Base-by-base conservation (phyloP, 2,888 invertebrate species). In the Tanytarsus gracilentus region DNA sequence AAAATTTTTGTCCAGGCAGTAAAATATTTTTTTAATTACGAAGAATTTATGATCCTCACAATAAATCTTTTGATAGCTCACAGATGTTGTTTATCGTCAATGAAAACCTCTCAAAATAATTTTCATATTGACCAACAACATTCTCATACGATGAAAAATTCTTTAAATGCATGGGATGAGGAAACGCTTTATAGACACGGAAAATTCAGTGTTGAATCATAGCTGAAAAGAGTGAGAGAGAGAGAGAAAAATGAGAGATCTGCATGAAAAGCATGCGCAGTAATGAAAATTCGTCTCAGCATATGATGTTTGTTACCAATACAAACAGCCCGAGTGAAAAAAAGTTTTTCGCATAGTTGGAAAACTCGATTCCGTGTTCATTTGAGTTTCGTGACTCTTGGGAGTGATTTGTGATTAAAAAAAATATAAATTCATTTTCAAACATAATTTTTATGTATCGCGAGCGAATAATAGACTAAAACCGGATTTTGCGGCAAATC, bases 161-260 rank as follows among this genome's bases (percentile, higher is more conserved):
- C 16, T 14, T 6, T 6, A 16, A 36, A 36, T n/a, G 33, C 11
- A 33, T 11, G 33, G 14, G 33, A 33, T 14, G 16, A 36, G 36
- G 36, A 36, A 36, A 36, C 36, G 16, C 30, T 11, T 14, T 40
- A 9, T 21, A 44, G 21, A 44, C 18, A 44, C 44, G 18, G 44
- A 44, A 44, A 44, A 44, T 44, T 44, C 44, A 44, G 23, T 44
- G 44, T 44, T 44, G 44, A 44, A 44, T 44, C 44, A 44, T 21
- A 33, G 23, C 44, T 9, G 14, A 36, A 36, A 18, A 40, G 21
- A 18, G 21, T n/a, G n/a, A n/a, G n/a, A n/a, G n/a, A n/a, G n/a
- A n/a, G n/a, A n/a, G n/a, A n/a, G n/a, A n/a, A n/a, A n/a, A n/a
- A n/a, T n/a, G n/a, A n/a, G n/a, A n/a, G n/a, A 11, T 44, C 36